Conservation (phyloP, 1,140 invertebrate genomes). For the Agraylea sexmaculata region DNA sequence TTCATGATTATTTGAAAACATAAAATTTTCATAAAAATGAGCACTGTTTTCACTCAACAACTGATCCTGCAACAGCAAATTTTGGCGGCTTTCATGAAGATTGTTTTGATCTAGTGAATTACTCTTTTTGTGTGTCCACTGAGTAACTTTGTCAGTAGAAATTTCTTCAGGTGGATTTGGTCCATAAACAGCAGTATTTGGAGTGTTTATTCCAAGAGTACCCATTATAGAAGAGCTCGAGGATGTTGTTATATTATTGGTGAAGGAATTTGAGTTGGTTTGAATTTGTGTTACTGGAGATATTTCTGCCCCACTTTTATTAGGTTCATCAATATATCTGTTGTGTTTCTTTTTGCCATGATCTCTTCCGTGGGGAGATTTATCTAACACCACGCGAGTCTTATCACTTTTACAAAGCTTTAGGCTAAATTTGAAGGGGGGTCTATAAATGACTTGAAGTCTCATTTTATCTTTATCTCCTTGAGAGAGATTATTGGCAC, state of each 20-base stretch:
- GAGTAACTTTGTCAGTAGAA: too few relatives aligned
- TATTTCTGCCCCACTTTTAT: constrained; percentile 26
- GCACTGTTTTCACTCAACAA: constrained; percentile 23
- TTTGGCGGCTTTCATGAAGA: constrained; percentile 36
- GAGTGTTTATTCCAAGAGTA: constrained; percentile 20
- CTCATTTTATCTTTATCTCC: constrained; percentile 53
- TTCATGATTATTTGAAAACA: constrained; percentile 24
- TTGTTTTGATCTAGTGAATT: constrained; percentile 35
- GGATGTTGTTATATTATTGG: constrained; percentile 22
- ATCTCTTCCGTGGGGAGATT: constrained; percentile 36
- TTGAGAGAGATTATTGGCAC: constrained; percentile 38
- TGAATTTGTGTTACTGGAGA: constrained; percentile 22
- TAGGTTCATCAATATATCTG: constrained; percentile 21
- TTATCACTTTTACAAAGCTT: constrained; percentile 57
- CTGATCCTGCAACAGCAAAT: constrained; percentile 34
- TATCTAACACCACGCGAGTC: constrained; percentile 38
- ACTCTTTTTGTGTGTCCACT: constrained; percentile 35
- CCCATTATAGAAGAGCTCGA: constrained; percentile 18
- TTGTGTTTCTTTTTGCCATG: constrained; percentile 29
- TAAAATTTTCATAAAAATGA: constrained; percentile 37
- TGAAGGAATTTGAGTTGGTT: constrained; percentile 26
- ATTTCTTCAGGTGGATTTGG: too few relatives aligned
- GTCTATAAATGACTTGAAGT: constrained; percentile 73
- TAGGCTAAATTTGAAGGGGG: constrained; percentile 72
- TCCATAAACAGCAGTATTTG: constrained; percentile 22